Evolutionary conservation across 2,797 vertebrate genomes (phyloP), one percentile per base, ranked within the genome.

Genomic region (Clarias laeviceps): DNA sequence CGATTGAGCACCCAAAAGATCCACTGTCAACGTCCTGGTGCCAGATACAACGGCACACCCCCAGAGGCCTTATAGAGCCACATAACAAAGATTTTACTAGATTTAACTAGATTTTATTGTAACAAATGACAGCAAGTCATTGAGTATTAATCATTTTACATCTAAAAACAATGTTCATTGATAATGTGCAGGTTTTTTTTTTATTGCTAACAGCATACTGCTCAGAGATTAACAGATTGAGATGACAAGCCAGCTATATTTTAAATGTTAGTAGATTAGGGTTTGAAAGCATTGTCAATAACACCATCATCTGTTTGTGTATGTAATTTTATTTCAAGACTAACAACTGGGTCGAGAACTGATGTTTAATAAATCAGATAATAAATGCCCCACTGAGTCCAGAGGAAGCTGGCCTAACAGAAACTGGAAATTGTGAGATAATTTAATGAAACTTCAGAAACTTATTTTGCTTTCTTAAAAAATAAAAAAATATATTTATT

Each of bases 391-490:
- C 61, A 87, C 90, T 27, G 86, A 76, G 86, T 88, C 62, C 82
- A 88, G 70, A 68, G 79, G 37, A 64, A 64, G 89, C 86, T 80
- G 85, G 87, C 84, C 86, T 90, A 80, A 83, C 84, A 20, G 90
- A 94, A 94, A 94, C 93, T 93, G 90, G 89, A 94, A 92, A 93
- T 90, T 93, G 91, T 88, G 87, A 90, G 88, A 89, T 93, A 92
- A 95, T 93, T 91, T 93, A 91, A 93, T 94, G 91, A 92, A 93
- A 92, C 93, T 82, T 89, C 85, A 7, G 93, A 92, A 93, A 92
- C 89, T n/a, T n/a, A 92, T 92, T 93, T 85, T 84, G 91, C 91
- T 92, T 93, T 95, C 93, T 95, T n/a, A n/a, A n/a, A n/a, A n/a
- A n/a, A n/a, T n/a, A n/a, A n/a, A n/a, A 94, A 94, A 88, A 93